Conservation (phyloP, 2,888 invertebrate species). For the Lasioglossum zephyrum region DNA sequence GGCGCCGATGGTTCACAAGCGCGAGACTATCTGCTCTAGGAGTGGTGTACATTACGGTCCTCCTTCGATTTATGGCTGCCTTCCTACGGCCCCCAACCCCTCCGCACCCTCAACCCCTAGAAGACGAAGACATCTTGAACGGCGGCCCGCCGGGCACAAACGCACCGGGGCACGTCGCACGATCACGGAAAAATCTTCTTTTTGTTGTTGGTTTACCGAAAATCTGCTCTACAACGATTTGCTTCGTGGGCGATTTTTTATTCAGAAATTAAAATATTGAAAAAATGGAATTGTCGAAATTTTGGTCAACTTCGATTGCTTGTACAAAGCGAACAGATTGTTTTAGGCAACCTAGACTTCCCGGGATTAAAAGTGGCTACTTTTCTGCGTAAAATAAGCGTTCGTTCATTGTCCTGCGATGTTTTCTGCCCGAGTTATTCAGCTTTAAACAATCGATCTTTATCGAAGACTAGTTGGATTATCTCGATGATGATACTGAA, state of each 20-base stretch:
- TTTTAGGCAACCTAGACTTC: neutral
- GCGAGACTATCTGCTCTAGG: slow-evolving; percentile 53
- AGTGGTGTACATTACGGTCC: slow-evolving; percentile 11
- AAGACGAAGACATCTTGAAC: slow-evolving; percentile 11
- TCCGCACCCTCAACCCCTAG: neutral
- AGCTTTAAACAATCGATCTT: neutral
- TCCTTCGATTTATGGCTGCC: slow-evolving; percentile 6
- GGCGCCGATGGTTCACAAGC: slow-evolving; percentile 62
- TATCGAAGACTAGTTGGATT: neutral
- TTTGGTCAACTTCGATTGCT: neutral
- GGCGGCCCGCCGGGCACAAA: neutral
- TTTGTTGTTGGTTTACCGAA: neutral
- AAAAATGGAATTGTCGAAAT: neutral
- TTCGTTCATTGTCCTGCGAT: neutral
- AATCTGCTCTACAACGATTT: too few relatives aligned
- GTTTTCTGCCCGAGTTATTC: neutral
- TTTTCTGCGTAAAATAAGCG: neutral
- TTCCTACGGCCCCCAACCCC: neutral
- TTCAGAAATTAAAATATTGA: neutral
- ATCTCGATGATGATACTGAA: neutral
- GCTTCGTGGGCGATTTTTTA: neutral
- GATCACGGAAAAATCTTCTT: neutral
- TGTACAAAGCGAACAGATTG: neutral
- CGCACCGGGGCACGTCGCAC: neutral
- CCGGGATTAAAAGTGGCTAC: neutral